A percentile compares a stretch with the other conserved stretches of the same genome.
These are phyloP conservation scores for Hippocampus abdominalis DNA, from an alignment of 2,113 vertebrate species.

Conservation along the genomic window DNA sequence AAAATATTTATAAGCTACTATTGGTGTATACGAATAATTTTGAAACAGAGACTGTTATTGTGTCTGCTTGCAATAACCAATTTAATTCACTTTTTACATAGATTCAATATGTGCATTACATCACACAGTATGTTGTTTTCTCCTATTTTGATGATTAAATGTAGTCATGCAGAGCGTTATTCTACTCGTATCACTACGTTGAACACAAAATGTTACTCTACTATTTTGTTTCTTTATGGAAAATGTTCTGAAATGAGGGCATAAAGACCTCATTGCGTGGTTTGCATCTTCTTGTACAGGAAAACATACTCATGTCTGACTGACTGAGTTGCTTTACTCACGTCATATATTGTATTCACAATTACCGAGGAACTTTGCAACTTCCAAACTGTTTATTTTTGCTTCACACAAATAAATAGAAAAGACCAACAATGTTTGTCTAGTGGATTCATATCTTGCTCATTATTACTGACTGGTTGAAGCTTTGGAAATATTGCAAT, in stretches of 20 bases:
- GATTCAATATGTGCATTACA: not conserved
- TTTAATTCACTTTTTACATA: constrained; percentile 5
- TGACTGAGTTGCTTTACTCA: constrained; percentile 15
- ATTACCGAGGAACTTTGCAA: constrained; percentile 7
- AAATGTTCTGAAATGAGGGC: not conserved
- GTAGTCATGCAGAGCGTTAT: not conserved
- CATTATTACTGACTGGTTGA: not conserved
- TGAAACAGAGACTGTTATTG: not conserved
- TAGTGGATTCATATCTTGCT: not conserved
- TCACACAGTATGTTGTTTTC: constrained; percentile 6
- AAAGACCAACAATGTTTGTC: not conserved
- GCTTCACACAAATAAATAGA: not conserved
- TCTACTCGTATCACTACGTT: constrained; percentile 4
- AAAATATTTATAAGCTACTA: constrained; percentile 11
- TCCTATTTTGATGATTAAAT: constrained; percentile 1
- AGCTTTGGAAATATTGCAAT: not conserved
- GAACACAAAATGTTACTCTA: constrained; percentile 11
- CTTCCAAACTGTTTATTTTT: not conserved
- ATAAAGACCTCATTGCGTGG: not conserved
- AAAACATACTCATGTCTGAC: constrained; percentile 16
- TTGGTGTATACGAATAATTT: constrained; percentile 20
- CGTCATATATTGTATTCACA: constrained; percentile 25
- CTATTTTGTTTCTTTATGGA: constrained; percentile 6
- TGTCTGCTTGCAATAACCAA: not conserved
- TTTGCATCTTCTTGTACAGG: constrained; percentile 7